These are phyloP conservation scores for Melieria picta DNA, from an alignment of 2,888 invertebrate genomes.

Conservation along the genomic window DNA sequence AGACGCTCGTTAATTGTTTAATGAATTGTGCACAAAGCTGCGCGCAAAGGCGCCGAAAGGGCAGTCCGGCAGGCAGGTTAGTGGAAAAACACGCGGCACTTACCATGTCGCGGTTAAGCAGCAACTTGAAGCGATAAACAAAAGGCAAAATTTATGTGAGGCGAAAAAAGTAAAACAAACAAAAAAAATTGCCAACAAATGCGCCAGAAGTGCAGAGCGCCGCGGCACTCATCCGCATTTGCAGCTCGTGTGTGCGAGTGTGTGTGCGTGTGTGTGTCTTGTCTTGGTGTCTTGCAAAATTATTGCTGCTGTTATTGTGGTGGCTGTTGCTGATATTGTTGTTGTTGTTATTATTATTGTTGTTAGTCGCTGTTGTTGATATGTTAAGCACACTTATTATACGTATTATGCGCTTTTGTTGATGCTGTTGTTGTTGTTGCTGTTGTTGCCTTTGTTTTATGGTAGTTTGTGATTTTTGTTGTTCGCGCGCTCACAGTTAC, in stretches of 20 bases:
- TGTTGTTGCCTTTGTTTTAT: constrained; percentile 10
- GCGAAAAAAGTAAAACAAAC: background rate
- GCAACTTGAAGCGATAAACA: background rate
- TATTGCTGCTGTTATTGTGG: constrained; percentile 15
- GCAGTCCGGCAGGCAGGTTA: too few relatives aligned
- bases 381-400: too few relatives aligned
- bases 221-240: background rate
- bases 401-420: too few relatives aligned
- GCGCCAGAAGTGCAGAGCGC: background rate
- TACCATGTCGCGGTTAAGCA: background rate
- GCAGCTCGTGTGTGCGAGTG: background rate
- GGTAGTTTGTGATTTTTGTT: constrained; percentile 12
- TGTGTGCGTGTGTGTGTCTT: background rate
- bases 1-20: too few relatives aligned
- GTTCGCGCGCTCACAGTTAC: too few relatives aligned
- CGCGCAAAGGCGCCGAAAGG: too few relatives aligned
- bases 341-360: too few relatives aligned
- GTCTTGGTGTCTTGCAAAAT: background rate
- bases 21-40: too few relatives aligned
- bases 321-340: constrained; percentile 21
- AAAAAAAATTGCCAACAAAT: background rate
- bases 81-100: background rate
- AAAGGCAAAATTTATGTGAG: background rate
- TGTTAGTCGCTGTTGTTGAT: too few relatives aligned
- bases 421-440: background rate